Conservation (phyloP, 1,140 invertebrate genomes). For the Acromyrmex echinatior region DNA sequence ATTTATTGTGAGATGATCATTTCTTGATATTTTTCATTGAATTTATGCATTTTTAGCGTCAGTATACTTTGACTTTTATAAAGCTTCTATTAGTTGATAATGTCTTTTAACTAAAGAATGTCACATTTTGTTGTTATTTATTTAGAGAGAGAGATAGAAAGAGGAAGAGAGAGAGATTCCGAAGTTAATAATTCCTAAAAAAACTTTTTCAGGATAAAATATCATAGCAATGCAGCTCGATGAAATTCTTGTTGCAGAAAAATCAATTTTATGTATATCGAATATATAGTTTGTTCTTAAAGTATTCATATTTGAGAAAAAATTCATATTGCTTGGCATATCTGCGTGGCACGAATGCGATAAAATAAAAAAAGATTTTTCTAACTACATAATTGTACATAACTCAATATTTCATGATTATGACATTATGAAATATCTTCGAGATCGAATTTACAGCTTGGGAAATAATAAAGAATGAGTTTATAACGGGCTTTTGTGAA, state of each 20-base stretch:
- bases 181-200: not conserved
- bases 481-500: conserved; percentile 16
- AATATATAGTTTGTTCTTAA: not conserved
- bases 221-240: not conserved
- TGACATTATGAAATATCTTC: conserved; percentile 38
- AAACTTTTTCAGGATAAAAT: not conserved
- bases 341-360: not conserved
- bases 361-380: not conserved
- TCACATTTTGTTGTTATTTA: not conserved
- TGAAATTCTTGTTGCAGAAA: not conserved
- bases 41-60: not conserved
- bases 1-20: not conserved
- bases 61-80: not conserved
- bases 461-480: conserved; percentile 38
- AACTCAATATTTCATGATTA: not conserved
- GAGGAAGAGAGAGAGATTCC: not conserved
- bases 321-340: conserved; percentile 12
- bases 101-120: conserved; percentile 1
- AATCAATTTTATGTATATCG: not conserved
- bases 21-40: not conserved
- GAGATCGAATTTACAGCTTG: conserved; percentile 15
- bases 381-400: not conserved
- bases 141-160: not conserved
- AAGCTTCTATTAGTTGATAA: not conserved
- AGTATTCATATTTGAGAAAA: not conserved